Evolutionary conservation across 2,113 vertebrate species (phyloP).

Genomic region (Sylvicapra grimmia): DNA sequence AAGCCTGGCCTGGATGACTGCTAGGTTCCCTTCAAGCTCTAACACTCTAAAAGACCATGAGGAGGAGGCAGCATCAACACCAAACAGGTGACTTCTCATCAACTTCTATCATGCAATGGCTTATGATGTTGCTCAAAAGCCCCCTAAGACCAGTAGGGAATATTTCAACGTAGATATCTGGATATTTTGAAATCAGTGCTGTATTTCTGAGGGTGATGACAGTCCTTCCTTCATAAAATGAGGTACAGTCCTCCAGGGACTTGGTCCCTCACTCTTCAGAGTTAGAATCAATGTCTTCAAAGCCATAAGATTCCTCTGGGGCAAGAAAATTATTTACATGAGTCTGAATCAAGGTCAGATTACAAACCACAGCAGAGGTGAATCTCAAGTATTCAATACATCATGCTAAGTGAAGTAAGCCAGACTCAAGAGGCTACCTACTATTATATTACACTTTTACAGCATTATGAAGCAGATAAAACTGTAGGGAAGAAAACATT

Average conservation of each 20-base stretch:
- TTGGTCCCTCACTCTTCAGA: not conserved
- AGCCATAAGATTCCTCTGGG: not conserved
- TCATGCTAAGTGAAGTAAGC: not conserved
- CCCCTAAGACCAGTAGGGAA: not conserved
- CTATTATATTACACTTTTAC: not conserved
- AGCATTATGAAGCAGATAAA: not conserved
- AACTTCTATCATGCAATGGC: not conserved
- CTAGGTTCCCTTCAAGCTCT: not conserved
- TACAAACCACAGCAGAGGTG: not conserved
- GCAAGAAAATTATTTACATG: slow-evolving; percentile 6
- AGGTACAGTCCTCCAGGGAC: not conserved
- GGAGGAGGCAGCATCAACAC: not conserved
- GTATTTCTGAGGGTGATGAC: not conserved
- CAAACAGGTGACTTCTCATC: not conserved
- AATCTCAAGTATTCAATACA: not conserved
- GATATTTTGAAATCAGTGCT: not conserved
- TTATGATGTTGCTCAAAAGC: not conserved
- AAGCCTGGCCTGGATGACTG: not conserved
- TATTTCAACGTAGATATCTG: not conserved
- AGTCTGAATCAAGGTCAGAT: slow-evolving; percentile 2
- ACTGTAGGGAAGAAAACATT: not conserved
- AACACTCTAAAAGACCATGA: not conserved
- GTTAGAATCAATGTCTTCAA: not conserved
- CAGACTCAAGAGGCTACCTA: not conserved
- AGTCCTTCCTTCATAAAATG: not conserved